A percentile compares a stretch with the other conserved stretches of the same genome.
phyloP scores from a whole-genome alignment of 2,113 vertebrate species.

The Pseudopipra pipra region DNA sequence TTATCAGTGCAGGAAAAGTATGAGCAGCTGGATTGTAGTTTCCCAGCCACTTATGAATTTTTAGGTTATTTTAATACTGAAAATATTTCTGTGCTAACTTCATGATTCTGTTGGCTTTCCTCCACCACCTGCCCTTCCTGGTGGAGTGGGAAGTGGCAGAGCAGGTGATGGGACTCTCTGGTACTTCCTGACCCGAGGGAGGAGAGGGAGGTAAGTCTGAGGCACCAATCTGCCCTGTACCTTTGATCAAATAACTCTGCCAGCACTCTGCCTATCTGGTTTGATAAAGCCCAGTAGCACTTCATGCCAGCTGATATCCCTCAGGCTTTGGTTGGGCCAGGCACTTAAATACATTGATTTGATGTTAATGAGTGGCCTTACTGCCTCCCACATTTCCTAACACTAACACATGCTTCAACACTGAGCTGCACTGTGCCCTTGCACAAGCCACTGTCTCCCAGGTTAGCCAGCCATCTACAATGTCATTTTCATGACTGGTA shows the following conservation, averaged over 20 bases:
- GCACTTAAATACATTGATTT: not conserved
- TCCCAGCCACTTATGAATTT: not conserved
- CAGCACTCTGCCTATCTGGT: not conserved
- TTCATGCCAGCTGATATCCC: not conserved
- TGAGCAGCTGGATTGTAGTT: not conserved
- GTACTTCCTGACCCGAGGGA: not conserved
- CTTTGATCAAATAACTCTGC: not conserved
- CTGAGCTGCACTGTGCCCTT: not conserved
- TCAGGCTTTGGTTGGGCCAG: not conserved
- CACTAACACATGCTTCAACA: accelerated
- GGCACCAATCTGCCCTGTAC: not conserved
- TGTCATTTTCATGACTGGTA: not conserved
- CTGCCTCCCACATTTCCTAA: not conserved
- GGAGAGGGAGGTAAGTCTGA: not conserved
- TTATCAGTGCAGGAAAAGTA: not conserved
- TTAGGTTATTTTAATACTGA: not conserved
- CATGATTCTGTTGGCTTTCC: not conserved
- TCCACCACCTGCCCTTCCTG: not conserved
- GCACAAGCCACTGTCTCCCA: not conserved
- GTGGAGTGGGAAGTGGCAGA: not conserved
- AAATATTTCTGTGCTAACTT: not conserved
- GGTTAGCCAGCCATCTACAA: not conserved
- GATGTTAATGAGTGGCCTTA: not conserved
- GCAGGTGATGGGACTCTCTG: not conserved
- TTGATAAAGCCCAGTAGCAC: accelerated